Base-by-base conservation (phyloP, 1,140 invertebrate species). In the Magallana ariakensis region DNA sequence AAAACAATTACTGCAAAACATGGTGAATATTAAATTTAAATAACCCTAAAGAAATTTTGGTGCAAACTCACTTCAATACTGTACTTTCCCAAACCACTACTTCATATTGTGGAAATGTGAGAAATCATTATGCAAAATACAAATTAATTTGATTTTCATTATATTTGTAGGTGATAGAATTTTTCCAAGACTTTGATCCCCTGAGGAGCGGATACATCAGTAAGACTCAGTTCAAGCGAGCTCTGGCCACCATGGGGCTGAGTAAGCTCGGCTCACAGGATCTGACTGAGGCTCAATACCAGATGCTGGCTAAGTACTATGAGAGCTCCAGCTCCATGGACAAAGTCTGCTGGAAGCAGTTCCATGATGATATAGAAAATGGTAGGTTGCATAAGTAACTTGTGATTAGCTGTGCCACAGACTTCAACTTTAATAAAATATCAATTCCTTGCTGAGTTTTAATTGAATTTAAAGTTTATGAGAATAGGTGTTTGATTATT, bases 161-260 rank as follows among this genome's bases (percentile, higher is more conserved):
- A 46, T 46, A 58, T 62, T 85, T 87, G 26, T 83, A 93, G 93
- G 92, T 94, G 26, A 87, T 83, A 22, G 93, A 94, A 85, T 93
- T 88, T 87, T 94, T 95, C 87, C 89, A 94, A 90, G 94, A 95
- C 83, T 95, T 91, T 89, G 94, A 95, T 87, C 88, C 90, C 7
- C 89, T 95, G 26, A 88, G 93, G 55, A 93, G 90, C 89, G 94
- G 94, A 6, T 92, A 90, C 2, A 93, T 94, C 83, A 94, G 91
- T 85, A 93, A 93, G 75, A 62, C 84, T 57, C 94, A 93, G 87
- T 95, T 95, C 90, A 86, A 91, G n/a, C 87, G 94, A 22, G 92
- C 92, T 15, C 89, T 95, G 15, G 87, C 90, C 55, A 86, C 89
- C 11, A 86, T 95, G 56, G 94, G 94, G 1, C 89, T 95, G 1